These are phyloP conservation scores for Cataglyphis rosenhaueri DNA, from an alignment of 2,888 invertebrate genomes.

Conservation along the genomic window DNA sequence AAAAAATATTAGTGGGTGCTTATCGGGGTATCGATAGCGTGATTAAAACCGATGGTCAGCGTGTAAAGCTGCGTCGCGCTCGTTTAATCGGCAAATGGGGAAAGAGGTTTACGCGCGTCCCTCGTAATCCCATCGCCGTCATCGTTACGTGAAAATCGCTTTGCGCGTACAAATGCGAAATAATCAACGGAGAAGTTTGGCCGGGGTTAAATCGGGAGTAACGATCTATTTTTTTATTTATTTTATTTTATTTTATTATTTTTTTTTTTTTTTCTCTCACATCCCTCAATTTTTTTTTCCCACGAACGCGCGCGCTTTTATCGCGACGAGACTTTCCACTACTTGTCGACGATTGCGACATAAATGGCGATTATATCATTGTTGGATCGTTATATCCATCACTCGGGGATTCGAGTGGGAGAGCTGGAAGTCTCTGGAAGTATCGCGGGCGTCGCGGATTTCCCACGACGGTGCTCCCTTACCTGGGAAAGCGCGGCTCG, in stretches of 20 bases:
- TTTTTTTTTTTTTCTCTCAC: background rate
- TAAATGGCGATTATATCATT: conserved; percentile 2
- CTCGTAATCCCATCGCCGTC: conserved; percentile 22
- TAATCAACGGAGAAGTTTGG: background rate
- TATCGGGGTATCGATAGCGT: conserved; percentile 29
- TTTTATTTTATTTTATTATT: too few species aligned
- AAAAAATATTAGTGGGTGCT: conserved; percentile 40
- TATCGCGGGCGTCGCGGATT: conserved; percentile 1
- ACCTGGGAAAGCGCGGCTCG: conserved; percentile 9
- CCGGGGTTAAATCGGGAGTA: conserved; percentile 27
- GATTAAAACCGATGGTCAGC: conserved; percentile 42
- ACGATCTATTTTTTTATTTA: background rate
- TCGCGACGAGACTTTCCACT: background rate
- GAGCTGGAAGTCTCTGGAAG: background rate
- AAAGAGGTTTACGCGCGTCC: conserved; percentile 12
- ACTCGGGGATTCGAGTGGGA: background rate
- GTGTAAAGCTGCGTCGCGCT: conserved; percentile 19
- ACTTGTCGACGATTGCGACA: conserved; percentile 7
- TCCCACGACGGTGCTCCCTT: background rate
- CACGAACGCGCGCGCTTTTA: background rate
- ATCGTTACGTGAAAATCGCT: conserved; percentile 26
- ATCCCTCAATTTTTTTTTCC: background rate
- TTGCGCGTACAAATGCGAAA: conserved; percentile 4
- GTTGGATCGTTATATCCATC: conserved; percentile 28
- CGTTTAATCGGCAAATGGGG: conserved; percentile 26